Base-by-base conservation (phyloP, 2,888 invertebrate species). In the Kryphioiulus occultus region DNA sequence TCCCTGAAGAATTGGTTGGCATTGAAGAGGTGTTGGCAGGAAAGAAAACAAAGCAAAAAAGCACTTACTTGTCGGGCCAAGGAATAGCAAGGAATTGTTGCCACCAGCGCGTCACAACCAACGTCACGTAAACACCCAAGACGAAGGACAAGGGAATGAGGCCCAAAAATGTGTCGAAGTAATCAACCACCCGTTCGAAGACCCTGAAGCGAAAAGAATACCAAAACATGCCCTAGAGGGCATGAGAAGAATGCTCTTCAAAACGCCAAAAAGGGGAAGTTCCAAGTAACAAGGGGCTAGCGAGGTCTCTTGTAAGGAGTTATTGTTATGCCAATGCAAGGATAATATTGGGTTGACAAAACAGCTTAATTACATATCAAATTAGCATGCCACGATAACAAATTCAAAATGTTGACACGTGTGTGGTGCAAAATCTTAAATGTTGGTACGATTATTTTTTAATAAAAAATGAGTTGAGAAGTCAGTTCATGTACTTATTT, bases 61-160 rank as follows among this genome's bases (percentile, higher is more conserved):
- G 59, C 42, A 91, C 92, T 92, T 90, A 94, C 94, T 93, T 93
- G 90, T 92, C 91, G 9, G 91, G 91, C 91, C 91, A 91, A 15
- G 91, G 91, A 89, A 91, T 91, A 87, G 90, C 90, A 85, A 87
- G 59, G 83, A 88, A 88, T 82, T 91, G 91, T 86, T 91, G 90
- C 92, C 92, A 92, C 92, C 92, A 92, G 83, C 92, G 90, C 4
- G 90, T 90, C 44, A 91, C 91, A 32, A 91, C 91, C 85, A 92
- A 91, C 9, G 91, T 90, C 26, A 92, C 91, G 88, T 92, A 92
- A 89, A 92, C 91, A n/a, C 92, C 92, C 26, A 92, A 89, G 19
- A 92, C 91, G 88, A 92, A 92, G 32, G 91, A 90, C 83, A 92
- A 88, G 2, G 92, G 92, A 88, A 92, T 92, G 85, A 91, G 89